A percentile compares a stretch with the other conserved stretches of the same genome.
Conservation (phyloP, 2,888 invertebrate species). For the Adelphocoris suturalis region DNA sequence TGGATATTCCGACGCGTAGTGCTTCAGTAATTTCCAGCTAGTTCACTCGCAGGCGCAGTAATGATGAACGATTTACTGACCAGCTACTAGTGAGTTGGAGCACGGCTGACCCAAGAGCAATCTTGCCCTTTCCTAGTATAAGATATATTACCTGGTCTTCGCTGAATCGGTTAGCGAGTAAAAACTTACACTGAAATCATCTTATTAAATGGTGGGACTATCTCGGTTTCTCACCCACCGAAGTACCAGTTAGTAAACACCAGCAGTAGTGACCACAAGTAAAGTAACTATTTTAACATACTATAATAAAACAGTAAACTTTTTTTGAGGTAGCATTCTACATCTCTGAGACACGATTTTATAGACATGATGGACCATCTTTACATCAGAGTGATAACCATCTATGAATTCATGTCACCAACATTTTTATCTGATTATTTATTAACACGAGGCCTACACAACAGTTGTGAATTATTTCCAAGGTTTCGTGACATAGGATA, state of each 20-base stretch:
- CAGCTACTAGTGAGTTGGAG: background rate
- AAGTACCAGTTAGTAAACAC: background rate
- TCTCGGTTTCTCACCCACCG: background rate
- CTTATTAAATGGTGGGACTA: background rate
- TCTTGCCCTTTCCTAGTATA: background rate
- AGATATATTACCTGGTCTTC: background rate
- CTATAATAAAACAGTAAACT: too few relatives aligned
- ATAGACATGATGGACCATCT: too few relatives aligned
- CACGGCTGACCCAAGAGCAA: background rate
- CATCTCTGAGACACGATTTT: too few relatives aligned
- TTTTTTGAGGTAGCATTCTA: too few relatives aligned
- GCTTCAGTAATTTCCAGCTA: too few relatives aligned
- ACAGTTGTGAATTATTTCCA: background rate
- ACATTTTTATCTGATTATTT: too few relatives aligned
- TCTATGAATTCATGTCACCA: too few relatives aligned
- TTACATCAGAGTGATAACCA: too few relatives aligned
- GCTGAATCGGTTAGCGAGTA: background rate
- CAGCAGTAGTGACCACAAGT: background rate
- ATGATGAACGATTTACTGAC: background rate
- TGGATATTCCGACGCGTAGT: too few relatives aligned
- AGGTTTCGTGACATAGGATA: background rate
- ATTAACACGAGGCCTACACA: too few relatives aligned
- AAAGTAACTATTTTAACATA: too few relatives aligned
- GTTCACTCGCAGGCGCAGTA: background rate
- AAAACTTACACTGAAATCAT: background rate